Evolutionary conservation across 2,797 vertebrate genomes (phyloP).

Genomic region (Acanthopagrus latus): DNA sequence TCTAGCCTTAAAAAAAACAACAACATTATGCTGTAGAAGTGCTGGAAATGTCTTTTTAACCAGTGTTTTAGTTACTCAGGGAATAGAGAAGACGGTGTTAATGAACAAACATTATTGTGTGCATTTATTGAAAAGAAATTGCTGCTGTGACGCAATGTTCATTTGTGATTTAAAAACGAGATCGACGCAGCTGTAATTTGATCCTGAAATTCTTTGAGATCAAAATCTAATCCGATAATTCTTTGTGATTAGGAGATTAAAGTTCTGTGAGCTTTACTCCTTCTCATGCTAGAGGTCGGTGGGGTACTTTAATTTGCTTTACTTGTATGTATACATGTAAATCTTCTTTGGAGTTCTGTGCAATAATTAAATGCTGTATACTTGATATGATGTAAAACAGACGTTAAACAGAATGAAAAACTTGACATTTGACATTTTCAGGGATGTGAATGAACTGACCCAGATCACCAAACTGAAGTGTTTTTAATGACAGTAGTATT

Average conservation of each 20-base stretch:
- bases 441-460: conserved; percentile 42
- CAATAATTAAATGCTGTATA: conserved; percentile 63
- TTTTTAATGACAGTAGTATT: conserved; percentile 38
- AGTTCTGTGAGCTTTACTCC: conserved; percentile 31
- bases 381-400: conserved; percentile 35
- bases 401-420: conserved; percentile 26
- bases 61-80: conserved; percentile 75
- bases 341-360: conserved; percentile 57
- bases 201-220: conserved; percentile 31
- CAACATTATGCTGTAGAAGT: conserved; percentile 28
- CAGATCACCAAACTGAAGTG: conserved; percentile 30
- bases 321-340: conserved; percentile 31
- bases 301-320: conserved; percentile 32
- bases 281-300: conserved; percentile 3
- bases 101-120: conserved; percentile 28
- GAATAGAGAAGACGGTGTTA: conserved; percentile 53
- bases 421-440: conserved; percentile 56
- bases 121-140: conserved; percentile 15
- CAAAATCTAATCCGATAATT: conserved; percentile 29
- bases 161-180: conserved; percentile 19
- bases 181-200: conserved; percentile 18
- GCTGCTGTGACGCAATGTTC: conserved; percentile 27
- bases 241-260: conserved; percentile 34
- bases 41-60: conserved; percentile 45
- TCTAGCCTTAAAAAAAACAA: conserved; percentile 51